Base-by-base conservation (phyloP, 2,797 vertebrate species). In the Lemur catta region DNA sequence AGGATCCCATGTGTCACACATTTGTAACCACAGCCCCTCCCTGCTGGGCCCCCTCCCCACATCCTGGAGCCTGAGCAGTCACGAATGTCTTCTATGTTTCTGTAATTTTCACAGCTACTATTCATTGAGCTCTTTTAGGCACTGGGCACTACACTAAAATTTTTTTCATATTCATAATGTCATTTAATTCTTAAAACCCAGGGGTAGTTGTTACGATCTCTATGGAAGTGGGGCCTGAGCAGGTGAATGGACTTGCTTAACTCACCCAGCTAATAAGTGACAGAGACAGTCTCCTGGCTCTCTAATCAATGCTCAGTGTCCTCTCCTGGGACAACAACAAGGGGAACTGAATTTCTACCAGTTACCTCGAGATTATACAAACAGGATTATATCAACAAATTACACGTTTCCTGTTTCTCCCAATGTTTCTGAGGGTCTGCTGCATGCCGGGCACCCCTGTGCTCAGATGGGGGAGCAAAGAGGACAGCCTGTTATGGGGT, bases 391-490 rank as follows among this genome's bases (percentile, higher is more conserved):
- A 1, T 26, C 11, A 71, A 20, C 11, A 35, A 35, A 38, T 80
- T 12, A 41, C 20, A 7, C 0, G 0, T 26, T 38, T 33, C 74
- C 38, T 89, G 22, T 74, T 52, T 63, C 17, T 26, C 57, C 10
- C 8, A 9, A 30, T 4, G 6, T 59, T 61, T 35, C 72, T 28
- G 72, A 63, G 35, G 1, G 11, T 43, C 76, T 80, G 18, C 50
- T 18, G n/a, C 0, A 0, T 28, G 61, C 50, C 41, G 18, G 24
- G 46, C 4, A 14, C 9, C 11, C 12, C 26, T 20, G 10, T 38
- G 26, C 18, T 30, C 17, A 9, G 28, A 15, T 7, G 61, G 11
- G 18, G 69, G 22, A n/a, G 14, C 33, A 26, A 41, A n/a, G 17
- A 12, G 15, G 22, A 22, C 35, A 41, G 50, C 12, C 67, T 4